Conservation (phyloP, 2,113 vertebrate species). For the Dicaeum eximium region DNA sequence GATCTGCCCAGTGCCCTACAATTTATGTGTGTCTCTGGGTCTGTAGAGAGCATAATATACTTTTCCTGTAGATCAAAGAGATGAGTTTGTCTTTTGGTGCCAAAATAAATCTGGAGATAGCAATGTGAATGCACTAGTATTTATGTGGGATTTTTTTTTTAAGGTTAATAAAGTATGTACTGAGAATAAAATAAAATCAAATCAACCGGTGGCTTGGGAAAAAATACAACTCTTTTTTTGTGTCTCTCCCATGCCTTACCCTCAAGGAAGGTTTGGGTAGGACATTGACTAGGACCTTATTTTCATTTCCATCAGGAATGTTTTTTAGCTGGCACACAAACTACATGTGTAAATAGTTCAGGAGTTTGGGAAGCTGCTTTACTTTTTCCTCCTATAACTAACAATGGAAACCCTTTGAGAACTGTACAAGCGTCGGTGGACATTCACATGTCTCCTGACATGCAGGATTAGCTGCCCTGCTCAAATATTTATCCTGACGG, state of each 20-base stretch:
- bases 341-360: conserved; percentile 37
- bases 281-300: conserved; percentile 48
- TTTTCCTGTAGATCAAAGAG: neutral
- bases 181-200: neutral
- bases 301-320: conserved; percentile 64
- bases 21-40: neutral
- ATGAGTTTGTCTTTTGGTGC: neutral
- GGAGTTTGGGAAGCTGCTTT: conserved; percentile 56
- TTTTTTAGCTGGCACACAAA: conserved; percentile 58
- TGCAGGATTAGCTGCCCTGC: neutral
- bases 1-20: neutral
- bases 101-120: neutral
- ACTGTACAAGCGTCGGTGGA: neutral
- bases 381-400: conserved; percentile 49
- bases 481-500: conserved; percentile 32
- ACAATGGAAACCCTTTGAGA: conserved; percentile 65
- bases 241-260: neutral
- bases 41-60: neutral
- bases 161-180: neutral
- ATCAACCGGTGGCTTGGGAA: neutral
- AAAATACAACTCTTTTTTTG: neutral
- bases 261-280: conserved; percentile 2
- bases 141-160: neutral
- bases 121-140: neutral
- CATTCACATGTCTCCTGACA: neutral